A percentile compares a stretch with the other conserved stretches of the same genome.
These are phyloP conservation scores for Drosophila bipectinata DNA, from an alignment of 1,140 invertebrate species.

Conservation along the genomic window DNA sequence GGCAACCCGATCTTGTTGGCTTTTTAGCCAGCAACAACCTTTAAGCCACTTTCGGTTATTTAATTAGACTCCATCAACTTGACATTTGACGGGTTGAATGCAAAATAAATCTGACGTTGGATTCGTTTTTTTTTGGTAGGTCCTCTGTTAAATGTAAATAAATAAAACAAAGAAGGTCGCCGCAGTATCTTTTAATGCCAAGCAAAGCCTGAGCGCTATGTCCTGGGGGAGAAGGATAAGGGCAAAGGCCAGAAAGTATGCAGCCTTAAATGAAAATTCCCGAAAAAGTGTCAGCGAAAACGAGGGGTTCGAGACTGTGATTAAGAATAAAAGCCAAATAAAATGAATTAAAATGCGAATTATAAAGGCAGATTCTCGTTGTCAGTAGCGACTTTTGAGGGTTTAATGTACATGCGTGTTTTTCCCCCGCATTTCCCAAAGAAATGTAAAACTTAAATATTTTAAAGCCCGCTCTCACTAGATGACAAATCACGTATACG, in stretches of 20 bases:
- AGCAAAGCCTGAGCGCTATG: conserved; percentile 6
- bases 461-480: conserved; percentile 11
- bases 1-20: background rate
- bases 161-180: conserved; percentile 32
- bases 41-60: conserved; percentile 40
- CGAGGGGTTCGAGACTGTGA: conserved; percentile 7
- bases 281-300: conserved; percentile 42
- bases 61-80: conserved; percentile 51
- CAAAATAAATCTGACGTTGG: conserved; percentile 42
- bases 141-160: conserved; percentile 26
- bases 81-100: conserved; percentile 58
- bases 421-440: background rate
- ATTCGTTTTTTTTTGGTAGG: conserved; percentile 11
- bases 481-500: conserved; percentile 38
- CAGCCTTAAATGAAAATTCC: conserved; percentile 54
- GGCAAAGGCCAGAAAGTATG: conserved; percentile 18
- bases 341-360: conserved; percentile 55
- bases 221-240: background rate
- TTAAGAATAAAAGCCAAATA: conserved; percentile 17
- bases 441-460: conserved; percentile 54
- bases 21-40: background rate
- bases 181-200: conserved; percentile 23
- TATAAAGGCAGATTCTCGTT: conserved; percentile 31
- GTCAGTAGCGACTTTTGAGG: conserved; percentile 62
- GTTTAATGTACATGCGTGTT: background rate